These are phyloP conservation scores for Intellagama lesueurii DNA, from an alignment of 2,797 vertebrate genomes.

Conservation along the genomic window DNA sequence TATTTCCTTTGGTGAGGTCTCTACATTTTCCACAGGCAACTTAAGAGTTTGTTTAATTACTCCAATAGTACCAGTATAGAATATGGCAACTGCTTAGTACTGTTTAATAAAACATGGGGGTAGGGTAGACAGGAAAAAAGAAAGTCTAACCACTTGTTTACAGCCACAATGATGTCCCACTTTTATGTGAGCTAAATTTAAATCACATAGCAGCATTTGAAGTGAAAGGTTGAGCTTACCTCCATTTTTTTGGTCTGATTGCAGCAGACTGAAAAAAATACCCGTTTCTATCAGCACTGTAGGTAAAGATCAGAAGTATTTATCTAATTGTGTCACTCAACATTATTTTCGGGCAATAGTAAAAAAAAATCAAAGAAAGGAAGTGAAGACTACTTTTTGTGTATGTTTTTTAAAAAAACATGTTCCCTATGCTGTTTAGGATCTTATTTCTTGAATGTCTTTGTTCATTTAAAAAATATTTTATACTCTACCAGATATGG, in stretches of 20 bases:
- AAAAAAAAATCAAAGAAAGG: neutral
- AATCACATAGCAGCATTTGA: conserved; percentile 45
- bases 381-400: neutral
- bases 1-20: neutral
- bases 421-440: neutral
- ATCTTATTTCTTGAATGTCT: neutral
- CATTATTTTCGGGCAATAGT: conserved; percentile 4
- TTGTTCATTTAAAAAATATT: neutral
- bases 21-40: neutral
- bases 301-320: conserved; percentile 45
- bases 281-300: conserved; percentile 32
- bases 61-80: neutral
- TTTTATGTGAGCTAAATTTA: conserved; percentile 45
- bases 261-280: conserved; percentile 24
- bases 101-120: neutral
- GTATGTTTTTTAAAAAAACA: neutral
- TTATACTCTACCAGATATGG: neutral
- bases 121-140: neutral
- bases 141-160: neutral
- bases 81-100: neutral
- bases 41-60: neutral
- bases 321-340: conserved; percentile 17
- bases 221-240: conserved; percentile 45
- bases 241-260: conserved; percentile 20
- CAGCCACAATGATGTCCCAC: neutral